Conservation (phyloP, 2,113 vertebrate genomes). For the Varanus salvator region DNA sequence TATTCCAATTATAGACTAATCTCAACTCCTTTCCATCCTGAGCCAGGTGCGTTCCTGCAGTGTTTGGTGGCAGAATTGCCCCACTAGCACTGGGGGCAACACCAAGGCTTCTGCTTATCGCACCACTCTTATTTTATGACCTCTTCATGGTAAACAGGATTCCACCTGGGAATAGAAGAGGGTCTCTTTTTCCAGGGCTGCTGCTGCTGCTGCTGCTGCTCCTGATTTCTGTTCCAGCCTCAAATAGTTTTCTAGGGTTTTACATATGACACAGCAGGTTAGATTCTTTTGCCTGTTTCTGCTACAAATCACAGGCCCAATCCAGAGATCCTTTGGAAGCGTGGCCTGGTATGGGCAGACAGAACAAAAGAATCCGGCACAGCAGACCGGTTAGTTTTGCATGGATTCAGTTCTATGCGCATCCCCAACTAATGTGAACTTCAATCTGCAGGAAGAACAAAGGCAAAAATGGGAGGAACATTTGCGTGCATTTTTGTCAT, state of each 20-base stretch:
- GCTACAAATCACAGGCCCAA: too few relatives aligned
- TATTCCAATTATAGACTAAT: constrained; percentile 77
- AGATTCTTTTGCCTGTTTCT: too few relatives aligned
- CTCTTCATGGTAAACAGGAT: constrained; percentile 61
- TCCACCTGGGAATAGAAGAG: constrained; percentile 55
- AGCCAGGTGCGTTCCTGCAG: constrained; percentile 75
- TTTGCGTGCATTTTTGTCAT: too few relatives aligned
- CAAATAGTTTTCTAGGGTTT: constrained; percentile 57
- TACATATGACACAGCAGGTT: not conserved
- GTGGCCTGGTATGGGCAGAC: too few relatives aligned
- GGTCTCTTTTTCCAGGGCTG: constrained; percentile 63
- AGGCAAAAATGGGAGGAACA: too few relatives aligned
- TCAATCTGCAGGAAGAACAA: too few relatives aligned
- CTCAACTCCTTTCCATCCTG: constrained; percentile 63
- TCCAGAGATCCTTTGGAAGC: not conserved
- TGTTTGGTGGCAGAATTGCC: constrained; percentile 73
- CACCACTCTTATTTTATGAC: constrained; percentile 34
- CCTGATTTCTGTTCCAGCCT: constrained; percentile 29
- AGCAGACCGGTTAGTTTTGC: too few relatives aligned
- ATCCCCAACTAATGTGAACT: too few relatives aligned
- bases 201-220: constrained; percentile 57
- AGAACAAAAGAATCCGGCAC: too few relatives aligned
- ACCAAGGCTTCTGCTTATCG: not conserved
- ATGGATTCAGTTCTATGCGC: too few relatives aligned
- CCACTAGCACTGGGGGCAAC: constrained; percentile 51